phyloP scores from a whole-genome alignment of 2,797 vertebrate genomes.

The Rhabdophis nuchalis region DNA sequence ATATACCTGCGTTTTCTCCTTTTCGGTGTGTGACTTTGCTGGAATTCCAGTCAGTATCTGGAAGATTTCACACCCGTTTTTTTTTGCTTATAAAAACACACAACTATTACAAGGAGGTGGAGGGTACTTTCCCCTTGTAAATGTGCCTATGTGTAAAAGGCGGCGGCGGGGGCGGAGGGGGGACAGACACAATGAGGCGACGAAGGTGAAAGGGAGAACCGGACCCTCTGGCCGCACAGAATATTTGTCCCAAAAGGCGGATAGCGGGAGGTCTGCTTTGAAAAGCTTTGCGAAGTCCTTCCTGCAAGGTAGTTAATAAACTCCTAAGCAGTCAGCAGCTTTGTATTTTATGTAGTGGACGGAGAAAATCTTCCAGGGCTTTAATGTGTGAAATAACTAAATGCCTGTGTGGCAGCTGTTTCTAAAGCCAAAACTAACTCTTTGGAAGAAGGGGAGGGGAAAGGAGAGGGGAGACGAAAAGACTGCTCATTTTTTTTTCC shows the following conservation, averaged over 20 bases:
- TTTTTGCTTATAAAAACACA: neutral
- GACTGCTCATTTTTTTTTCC: conserved; percentile 75
- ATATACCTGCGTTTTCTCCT: neutral
- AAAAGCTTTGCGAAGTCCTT: neutral
- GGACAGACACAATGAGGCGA: neutral
- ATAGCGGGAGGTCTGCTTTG: neutral
- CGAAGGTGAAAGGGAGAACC: neutral
- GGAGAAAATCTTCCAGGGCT: conserved; percentile 39
- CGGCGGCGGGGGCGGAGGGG: no score
- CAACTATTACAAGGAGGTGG: neutral
- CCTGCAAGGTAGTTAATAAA: conserved; percentile 41
- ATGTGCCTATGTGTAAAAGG: neutral
- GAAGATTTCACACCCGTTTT: neutral
- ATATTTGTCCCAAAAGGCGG: neutral
- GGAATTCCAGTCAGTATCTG: neutral
- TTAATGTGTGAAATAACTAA: conserved; percentile 66
- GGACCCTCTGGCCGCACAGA: neutral
- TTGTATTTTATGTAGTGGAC: conserved; percentile 55
- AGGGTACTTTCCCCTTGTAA: neutral
- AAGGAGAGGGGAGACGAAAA: conserved; percentile 61
- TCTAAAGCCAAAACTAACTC: conserved; percentile 70
- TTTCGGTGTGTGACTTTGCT: neutral
- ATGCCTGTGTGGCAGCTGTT: conserved; percentile 72
- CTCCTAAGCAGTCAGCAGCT: conserved; percentile 35
- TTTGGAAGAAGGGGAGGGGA: conserved; percentile 67